Percentiles rank a stretch among this genome's conserved stretches.
phyloP scores from a whole-genome alignment of 2,113 vertebrate species.

The Cheilinus undulatus region DNA sequence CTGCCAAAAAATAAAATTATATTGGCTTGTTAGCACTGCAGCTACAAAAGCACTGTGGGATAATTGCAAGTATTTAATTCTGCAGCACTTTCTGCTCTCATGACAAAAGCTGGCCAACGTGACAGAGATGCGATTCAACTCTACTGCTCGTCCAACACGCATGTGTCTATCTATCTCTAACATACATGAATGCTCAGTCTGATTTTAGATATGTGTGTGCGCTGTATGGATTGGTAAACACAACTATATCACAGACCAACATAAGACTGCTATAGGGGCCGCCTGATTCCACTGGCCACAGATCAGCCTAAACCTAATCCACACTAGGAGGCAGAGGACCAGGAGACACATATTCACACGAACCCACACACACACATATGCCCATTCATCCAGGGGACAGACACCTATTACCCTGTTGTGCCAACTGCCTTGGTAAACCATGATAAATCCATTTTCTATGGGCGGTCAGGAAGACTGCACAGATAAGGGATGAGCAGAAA shows the following conservation, averaged over 20 bases:
- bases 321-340: conserved; percentile 71
- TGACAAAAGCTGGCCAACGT: conserved; percentile 32
- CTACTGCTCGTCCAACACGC: conserved; percentile 19
- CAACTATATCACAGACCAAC: conserved; percentile 70
- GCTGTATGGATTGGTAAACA: conserved; percentile 43
- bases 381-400: conserved; percentile 69
- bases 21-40: neutral
- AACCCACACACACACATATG: conserved; percentile 43
- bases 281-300: conserved; percentile 71
- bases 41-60: conserved; percentile 5
- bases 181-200: conserved; percentile 43
- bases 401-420: conserved; percentile 74
- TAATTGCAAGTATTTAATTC: conserved; percentile 32
- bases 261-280: conserved; percentile 69
- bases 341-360: conserved; percentile 25
- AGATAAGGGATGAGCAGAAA: conserved; percentile 77
- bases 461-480: conserved; percentile 74
- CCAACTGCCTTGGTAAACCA: conserved; percentile 73
- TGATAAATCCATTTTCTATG: conserved; percentile 79
- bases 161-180: conserved; percentile 54
- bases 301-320: conserved; percentile 79
- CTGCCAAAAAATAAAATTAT: conserved; percentile 34
- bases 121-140: conserved; percentile 19
- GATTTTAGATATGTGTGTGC: conserved; percentile 48
- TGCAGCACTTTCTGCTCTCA: conserved; percentile 21